Conservation (phyloP, 2,113 vertebrate genomes). For the Mirounga angustirostris region DNA sequence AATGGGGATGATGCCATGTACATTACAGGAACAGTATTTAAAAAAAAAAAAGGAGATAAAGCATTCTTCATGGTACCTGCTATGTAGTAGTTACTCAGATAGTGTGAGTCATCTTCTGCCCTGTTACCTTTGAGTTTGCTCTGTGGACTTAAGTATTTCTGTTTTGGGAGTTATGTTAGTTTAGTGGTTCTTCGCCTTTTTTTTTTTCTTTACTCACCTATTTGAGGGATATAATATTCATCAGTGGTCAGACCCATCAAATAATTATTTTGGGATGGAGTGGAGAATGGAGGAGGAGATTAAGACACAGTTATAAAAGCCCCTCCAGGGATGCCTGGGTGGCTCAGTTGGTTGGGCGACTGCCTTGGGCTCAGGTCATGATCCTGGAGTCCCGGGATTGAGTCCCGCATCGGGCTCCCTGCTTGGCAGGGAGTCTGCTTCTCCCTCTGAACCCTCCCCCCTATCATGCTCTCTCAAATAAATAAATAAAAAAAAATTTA, state of each 20-base stretch:
- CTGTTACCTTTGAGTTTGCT: constrained; percentile 21
- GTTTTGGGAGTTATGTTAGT: not conserved
- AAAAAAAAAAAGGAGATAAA: not conserved
- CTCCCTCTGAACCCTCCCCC: no score
- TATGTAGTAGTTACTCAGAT: not conserved
- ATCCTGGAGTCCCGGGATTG: no score
- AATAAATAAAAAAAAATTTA: no score
- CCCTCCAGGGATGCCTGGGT: not conserved
- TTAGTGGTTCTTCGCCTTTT: not conserved
- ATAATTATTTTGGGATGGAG: not conserved
- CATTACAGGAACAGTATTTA: not conserved
- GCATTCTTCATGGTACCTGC: not conserved
- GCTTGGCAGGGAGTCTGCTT: no score
- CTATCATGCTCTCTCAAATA: no score
- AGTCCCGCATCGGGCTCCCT: no score
- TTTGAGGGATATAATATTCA: not conserved
- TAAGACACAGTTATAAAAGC: not conserved
- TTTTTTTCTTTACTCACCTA: not conserved
- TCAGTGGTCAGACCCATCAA: not conserved
- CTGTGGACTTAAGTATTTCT: not conserved
- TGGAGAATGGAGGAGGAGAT: constrained; percentile 7
- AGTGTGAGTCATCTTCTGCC: not conserved
- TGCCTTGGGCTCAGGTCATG: no score
- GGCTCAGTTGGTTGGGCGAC: no score
- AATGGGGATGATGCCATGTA: not conserved